These are phyloP conservation scores for Zaprionus bogoriensis DNA, from an alignment of 2,888 invertebrate species.

Conservation along the genomic window DNA sequence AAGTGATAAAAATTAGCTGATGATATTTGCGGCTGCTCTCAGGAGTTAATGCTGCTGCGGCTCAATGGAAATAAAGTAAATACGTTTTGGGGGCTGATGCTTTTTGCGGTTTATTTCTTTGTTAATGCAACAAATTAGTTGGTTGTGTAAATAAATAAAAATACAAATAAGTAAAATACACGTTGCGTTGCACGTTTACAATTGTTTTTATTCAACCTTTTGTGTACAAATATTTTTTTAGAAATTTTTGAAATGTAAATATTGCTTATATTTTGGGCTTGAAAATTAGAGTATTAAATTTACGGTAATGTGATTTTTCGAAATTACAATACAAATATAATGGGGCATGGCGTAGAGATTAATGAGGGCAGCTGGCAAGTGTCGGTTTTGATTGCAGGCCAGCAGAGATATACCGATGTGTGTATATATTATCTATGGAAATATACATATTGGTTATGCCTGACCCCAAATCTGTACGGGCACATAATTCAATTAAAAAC, in stretches of 20 bases:
- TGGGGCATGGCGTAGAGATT: constrained; percentile 7
- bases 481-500: constrained; percentile 46
- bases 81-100: constrained; percentile 9
- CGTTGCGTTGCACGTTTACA: too few relatives aligned
- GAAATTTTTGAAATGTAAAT: background rate
- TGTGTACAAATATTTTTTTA: background rate
- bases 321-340: background rate
- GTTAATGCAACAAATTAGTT: constrained; percentile 37
- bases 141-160: constrained; percentile 46
- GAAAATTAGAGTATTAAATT: background rate
- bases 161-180: constrained; percentile 1
- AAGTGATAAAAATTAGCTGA: constrained; percentile 56
- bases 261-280: too few relatives aligned
- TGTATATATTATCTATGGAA: constrained; percentile 12
- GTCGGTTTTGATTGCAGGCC: constrained; percentile 31
- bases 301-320: background rate
- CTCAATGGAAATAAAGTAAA: constrained; percentile 19
- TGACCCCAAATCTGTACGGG: constrained; percentile 37
- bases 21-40: constrained; percentile 56
- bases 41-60: constrained; percentile 47
- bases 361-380: constrained; percentile 33
- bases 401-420: background rate
- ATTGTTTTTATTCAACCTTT: too few relatives aligned
- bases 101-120: constrained; percentile 26
- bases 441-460: constrained; percentile 39